Conservation (phyloP, 2,113 vertebrate species). For the Solea solea region DNA sequence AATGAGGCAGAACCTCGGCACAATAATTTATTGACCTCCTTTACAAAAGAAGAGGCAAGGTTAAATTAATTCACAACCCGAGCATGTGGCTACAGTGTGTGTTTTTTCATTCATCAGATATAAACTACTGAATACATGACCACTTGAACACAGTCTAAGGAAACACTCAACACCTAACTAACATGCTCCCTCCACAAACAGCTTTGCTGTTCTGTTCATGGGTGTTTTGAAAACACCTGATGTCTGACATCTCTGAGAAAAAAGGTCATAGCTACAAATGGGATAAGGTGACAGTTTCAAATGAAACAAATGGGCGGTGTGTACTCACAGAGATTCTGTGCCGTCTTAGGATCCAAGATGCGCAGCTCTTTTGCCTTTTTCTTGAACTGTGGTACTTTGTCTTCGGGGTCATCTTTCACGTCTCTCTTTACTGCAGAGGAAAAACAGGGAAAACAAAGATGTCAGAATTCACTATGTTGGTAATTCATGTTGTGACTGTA, state of each 20-base stretch:
- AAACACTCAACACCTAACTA: constrained; percentile 7
- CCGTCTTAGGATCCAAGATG: constrained; percentile 91
- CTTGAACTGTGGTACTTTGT: constrained; percentile 85
- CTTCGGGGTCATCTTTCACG: constrained; percentile 83
- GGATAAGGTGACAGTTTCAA: not conserved
- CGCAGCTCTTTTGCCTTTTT: constrained; percentile 94
- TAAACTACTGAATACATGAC: constrained; percentile 43
- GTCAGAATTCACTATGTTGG: not conserved
- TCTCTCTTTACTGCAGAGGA: constrained; percentile 85
- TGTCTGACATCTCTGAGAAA: not conserved
- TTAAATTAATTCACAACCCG: constrained; percentile 11
- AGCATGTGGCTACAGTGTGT: constrained; percentile 4
- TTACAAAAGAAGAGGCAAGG: too few relatives aligned
- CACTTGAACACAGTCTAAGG: constrained; percentile 37
- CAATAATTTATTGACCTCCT: too few relatives aligned
- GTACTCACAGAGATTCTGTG: constrained; percentile 96
- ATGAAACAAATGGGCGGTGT: not conserved
- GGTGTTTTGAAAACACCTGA: constrained; percentile 1
- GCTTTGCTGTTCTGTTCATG: not conserved
- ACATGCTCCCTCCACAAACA: too few relatives aligned
- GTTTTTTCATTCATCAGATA: constrained; percentile 1
- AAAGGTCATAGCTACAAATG: constrained; percentile 5
- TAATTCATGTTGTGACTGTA: not conserved
- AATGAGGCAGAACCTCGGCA: too few relatives aligned
- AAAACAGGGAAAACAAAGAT: constrained; percentile 27